Evolutionary conservation across 2,113 vertebrate genomes (phyloP).

Genomic region (Grammomys dolichurus): DNA sequence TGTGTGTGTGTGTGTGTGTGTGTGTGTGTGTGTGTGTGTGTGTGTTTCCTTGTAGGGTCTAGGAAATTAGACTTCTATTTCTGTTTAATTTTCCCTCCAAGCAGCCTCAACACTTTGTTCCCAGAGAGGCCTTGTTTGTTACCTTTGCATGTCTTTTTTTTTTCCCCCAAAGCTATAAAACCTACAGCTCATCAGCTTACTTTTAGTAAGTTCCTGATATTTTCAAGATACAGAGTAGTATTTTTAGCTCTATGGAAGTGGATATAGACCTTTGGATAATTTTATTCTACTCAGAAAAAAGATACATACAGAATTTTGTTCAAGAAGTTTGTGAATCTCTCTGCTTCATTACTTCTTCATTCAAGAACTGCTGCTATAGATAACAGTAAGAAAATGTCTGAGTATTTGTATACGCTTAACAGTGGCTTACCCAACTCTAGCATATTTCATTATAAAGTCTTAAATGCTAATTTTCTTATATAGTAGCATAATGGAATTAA

Average conservation of each 20-base stretch:
- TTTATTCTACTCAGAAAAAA: constrained; percentile 50
- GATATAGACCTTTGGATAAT: constrained; percentile 38
- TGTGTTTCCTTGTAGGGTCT: not conserved
- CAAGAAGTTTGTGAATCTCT: not conserved
- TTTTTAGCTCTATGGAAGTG: constrained; percentile 43
- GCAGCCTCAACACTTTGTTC: constrained; percentile 3
- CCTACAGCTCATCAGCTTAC: not conserved
- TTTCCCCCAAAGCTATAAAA: not conserved
- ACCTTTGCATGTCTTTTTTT: not conserved
- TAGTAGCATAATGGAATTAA: constrained; percentile 14
- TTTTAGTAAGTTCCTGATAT: constrained; percentile 28
- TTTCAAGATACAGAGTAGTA: not conserved
- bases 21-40: not conserved
- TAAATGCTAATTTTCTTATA: not conserved
- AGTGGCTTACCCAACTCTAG: not conserved
- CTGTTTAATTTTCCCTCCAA: not conserved
- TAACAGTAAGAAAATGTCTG: not conserved
- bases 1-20: not conserved
- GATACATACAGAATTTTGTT: constrained; percentile 13
- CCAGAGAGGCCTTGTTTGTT: not conserved
- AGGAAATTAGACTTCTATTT: constrained; percentile 20
- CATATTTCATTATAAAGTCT: not conserved
- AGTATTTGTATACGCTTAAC: not conserved
- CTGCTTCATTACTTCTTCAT: not conserved
- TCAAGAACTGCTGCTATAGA: not conserved